Percentiles rank a stretch among this genome's conserved stretches.
Conservation (phyloP, 2,888 invertebrate species). For the Arge pagana region DNA sequence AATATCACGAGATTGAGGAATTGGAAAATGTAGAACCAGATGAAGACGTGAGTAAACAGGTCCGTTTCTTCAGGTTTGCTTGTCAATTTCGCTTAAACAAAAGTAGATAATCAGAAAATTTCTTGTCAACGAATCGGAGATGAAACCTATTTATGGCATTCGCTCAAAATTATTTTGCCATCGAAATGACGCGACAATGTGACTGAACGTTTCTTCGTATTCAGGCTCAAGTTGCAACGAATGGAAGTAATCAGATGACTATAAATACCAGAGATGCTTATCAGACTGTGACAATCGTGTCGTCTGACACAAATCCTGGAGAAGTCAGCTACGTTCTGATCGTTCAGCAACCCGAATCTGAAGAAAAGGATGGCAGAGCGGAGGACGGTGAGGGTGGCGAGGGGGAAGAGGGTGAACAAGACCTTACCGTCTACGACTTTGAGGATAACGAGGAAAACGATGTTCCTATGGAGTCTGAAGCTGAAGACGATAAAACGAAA, state of each 20-base stretch:
- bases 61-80: background rate
- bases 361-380: constrained; percentile 61
- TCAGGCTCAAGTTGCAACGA: constrained; percentile 43
- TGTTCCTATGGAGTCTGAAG: constrained; percentile 64
- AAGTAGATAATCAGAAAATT: background rate
- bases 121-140: background rate
- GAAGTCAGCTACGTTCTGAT: constrained; percentile 89
- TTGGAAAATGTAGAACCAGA: constrained; percentile 61
- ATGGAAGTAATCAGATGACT: constrained; percentile 59
- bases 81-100: too few relatives aligned
- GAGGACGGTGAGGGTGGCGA: constrained; percentile 58
- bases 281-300: constrained; percentile 84
- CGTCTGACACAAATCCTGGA: constrained; percentile 74
- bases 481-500: constrained; percentile 69
- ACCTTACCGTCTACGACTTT: constrained; percentile 55
- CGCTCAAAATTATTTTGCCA: background rate
- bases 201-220: too few relatives aligned
- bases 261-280: constrained; percentile 68
- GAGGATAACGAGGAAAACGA: constrained; percentile 57
- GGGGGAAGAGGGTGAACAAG: constrained; percentile 58
- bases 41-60: constrained; percentile 51
- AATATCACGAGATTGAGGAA: constrained; percentile 58
- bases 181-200: background rate
- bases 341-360: constrained; percentile 74
- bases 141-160: background rate